Evolutionary conservation across 2,797 vertebrate genomes (phyloP).

Genomic region (Morelia viridis): DNA sequence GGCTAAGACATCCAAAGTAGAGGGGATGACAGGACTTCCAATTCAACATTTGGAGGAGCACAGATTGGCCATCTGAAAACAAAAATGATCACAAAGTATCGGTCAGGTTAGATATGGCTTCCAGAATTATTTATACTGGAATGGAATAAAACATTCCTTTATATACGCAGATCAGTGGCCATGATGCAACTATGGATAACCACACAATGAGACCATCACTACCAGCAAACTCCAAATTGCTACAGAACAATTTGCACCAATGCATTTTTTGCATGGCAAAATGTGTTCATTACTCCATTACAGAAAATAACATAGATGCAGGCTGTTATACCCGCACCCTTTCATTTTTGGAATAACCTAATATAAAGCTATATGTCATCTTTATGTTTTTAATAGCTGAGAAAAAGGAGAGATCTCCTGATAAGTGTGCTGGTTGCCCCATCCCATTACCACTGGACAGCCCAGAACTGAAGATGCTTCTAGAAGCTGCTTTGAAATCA

Average conservation of each 20-base stretch:
- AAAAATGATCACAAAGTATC: background rate
- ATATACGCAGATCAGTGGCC: background rate
- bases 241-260: background rate
- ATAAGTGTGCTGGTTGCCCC: constrained; percentile 39
- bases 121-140: background rate
- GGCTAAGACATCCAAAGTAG: background rate
- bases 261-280: background rate
- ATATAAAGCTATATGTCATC: background rate
- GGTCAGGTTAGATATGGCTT: background rate
- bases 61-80: background rate
- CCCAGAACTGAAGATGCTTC: constrained; percentile 50
- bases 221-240: background rate
- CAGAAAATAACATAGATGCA: background rate
- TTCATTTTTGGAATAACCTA: background rate
- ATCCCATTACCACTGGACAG: constrained; percentile 31
- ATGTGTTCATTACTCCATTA: background rate
- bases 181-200: background rate
- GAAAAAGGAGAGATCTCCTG: background rate
- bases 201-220: background rate
- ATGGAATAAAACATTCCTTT: background rate
- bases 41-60: background rate
- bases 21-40: background rate
- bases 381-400: constrained; percentile 50
- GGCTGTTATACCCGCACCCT: background rate
- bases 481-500: constrained; percentile 60